Percentiles rank a stretch among this genome's conserved stretches.
These are phyloP conservation scores for Trigoniulus corallinus DNA, from an alignment of 1,140 invertebrate species.

Conservation along the genomic window DNA sequence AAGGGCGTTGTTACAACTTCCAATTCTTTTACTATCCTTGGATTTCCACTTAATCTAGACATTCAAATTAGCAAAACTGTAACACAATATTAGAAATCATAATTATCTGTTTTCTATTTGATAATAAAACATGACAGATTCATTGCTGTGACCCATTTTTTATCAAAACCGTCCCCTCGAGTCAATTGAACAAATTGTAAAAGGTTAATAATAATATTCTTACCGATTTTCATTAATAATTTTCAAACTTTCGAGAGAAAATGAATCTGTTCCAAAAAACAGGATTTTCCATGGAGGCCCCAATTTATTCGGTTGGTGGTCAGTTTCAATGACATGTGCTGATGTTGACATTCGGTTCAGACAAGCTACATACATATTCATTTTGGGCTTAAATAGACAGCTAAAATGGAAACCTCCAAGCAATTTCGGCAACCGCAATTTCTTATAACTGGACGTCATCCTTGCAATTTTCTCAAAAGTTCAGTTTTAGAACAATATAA, in stretches of 20 bases:
- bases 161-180: not conserved
- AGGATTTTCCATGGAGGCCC: slow-evolving; percentile 3
- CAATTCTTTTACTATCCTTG: not conserved
- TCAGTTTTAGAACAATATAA: too few species aligned
- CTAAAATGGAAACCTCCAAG: too few species aligned
- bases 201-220: not conserved
- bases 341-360: too few species aligned
- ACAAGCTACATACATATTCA: too few species aligned
- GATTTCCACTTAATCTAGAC: not conserved
- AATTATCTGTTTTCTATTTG: not conserved
- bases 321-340: too few species aligned
- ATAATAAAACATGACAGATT: not conserved
- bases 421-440: too few species aligned
- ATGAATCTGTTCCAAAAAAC: slow-evolving; percentile 15
- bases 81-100: too few species aligned
- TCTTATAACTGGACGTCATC: too few species aligned
- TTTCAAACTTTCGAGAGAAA: slow-evolving; percentile 2
- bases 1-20: not conserved
- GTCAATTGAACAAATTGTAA: not conserved
- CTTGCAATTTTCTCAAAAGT: too few species aligned
- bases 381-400: too few species aligned
- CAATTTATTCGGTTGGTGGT: too few species aligned
- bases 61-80: not conserved
- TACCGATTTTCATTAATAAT: not conserved
- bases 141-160: not conserved